Percentiles rank a stretch among this genome's conserved stretches.
Conservation (phyloP, 2,888 invertebrate species). For the Zaprionus lineosus region DNA sequence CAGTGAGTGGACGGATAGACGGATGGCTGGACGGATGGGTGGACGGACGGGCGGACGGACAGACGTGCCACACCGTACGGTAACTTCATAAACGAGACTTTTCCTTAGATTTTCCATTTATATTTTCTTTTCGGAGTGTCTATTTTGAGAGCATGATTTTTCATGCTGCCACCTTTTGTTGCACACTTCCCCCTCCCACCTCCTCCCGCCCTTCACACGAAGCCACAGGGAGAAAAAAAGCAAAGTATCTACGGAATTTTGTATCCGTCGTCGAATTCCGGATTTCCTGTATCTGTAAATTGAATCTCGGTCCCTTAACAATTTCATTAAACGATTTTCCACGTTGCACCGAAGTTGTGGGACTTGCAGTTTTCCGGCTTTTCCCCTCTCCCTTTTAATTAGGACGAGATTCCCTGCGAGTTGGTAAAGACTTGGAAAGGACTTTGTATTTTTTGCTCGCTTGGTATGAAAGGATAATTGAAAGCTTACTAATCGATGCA, state of each 20-base stretch:
- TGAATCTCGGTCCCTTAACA: conserved; percentile 18
- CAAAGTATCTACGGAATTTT: conserved; percentile 38
- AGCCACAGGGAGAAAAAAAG: too few relatives aligned
- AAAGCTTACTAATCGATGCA: too few relatives aligned
- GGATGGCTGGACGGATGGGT: conserved; percentile 25
- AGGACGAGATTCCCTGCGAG: too few relatives aligned
- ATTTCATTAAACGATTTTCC: conserved; percentile 21
- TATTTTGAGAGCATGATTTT: conserved; percentile 72
- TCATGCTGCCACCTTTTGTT: conserved; percentile 63
- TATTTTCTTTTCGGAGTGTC: conserved; percentile 36
- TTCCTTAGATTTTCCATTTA: conserved; percentile 11
- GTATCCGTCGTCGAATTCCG: conserved; percentile 20
- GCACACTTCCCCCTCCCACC: conserved; percentile 20
- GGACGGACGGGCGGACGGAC: conserved; percentile 34
- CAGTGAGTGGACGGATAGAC: conserved; percentile 25
- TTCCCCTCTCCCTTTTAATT: too few relatives aligned
- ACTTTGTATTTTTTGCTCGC: too few relatives aligned
- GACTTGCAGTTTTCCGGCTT: too few relatives aligned
- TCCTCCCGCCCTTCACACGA: conserved; percentile 28
- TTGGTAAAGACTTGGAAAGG: too few relatives aligned
- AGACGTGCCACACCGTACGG: conserved; percentile 12
- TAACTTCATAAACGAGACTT: conserved; percentile 17
- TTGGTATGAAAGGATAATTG: too few relatives aligned
- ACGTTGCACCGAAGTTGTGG: too few relatives aligned
- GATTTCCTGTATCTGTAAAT: conserved; percentile 51